phyloP scores from a whole-genome alignment of 2,888 invertebrate species.

The Drosophila tripunctata region DNA sequence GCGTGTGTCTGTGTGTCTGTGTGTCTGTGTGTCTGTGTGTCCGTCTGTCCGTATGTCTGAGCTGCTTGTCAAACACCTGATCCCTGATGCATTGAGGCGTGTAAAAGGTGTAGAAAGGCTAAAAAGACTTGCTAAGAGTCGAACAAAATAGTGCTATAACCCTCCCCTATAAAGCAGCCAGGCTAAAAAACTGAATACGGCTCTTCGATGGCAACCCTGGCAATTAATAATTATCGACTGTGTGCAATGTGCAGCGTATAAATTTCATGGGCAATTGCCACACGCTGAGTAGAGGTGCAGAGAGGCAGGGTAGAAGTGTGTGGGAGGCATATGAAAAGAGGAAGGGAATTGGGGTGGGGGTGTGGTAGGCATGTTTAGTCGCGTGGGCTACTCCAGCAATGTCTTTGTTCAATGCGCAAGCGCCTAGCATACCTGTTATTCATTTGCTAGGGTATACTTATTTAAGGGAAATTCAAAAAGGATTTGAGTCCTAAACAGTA shows the following conservation, averaged over 20 bases:
- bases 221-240: constrained; percentile 78
- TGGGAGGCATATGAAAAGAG: not conserved
- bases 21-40: not conserved
- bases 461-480: no score
- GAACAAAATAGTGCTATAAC: not conserved
- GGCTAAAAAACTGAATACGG: not conserved
- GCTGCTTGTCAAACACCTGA: constrained; percentile 80
- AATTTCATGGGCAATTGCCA: constrained; percentile 82
- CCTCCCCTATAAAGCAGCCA: constrained; percentile 37
- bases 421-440: constrained; percentile 31
- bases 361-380: constrained; percentile 26
- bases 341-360: not conserved
- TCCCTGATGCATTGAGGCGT: constrained; percentile 78
- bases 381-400: constrained; percentile 58
- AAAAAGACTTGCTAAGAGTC: constrained; percentile 44
- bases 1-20: not conserved
- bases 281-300: not conserved
- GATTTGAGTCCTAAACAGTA: no score
- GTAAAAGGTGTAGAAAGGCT: constrained; percentile 81
- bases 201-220: constrained; percentile 37
- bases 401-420: constrained; percentile 58
- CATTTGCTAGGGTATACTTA: not conserved
- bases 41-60: not conserved
- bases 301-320: not conserved
- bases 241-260: constrained; percentile 51